Evolutionary conservation across 2,113 vertebrate genomes (phyloP), one percentile per base, ranked within the genome.

Genomic region (Himantopus leucocephalus): DNA sequence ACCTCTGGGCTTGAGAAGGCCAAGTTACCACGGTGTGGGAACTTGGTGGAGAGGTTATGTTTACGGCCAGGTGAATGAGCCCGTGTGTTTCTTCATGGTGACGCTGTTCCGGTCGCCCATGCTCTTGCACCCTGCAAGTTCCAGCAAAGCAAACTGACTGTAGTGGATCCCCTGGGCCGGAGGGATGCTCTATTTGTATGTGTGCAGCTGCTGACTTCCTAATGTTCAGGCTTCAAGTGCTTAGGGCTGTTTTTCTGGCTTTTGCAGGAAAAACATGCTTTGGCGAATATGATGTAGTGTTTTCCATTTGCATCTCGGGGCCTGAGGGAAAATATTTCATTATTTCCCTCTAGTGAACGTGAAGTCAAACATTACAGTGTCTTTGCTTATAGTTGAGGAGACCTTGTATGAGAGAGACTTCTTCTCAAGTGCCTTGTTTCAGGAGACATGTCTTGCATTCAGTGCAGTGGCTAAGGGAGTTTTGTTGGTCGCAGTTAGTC

Each of bases 151-250:
- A 67, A 87, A 60, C 22, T 41, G 29, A 15, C 30, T 63, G 17
- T 0, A 0, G 10, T 17, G 35, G 26, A n/a, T 1, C 1, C 13
- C 5, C 7, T 35, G 34, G 32, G 34, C 39, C 23, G 8, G 5
- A 66, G 7, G 7, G 5, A 4, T 52, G 16, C 34, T 34, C 15
- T 14, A 34, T 60, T 67, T 43, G 12, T 50, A 9, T 1, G 1
- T 27, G 10, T 2, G 1, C 43, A 52, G 27, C 16, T 45, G 22
- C 8, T 77, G 9, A n/a, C 59, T 77, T 86, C n/a, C 47, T 83
- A 3, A 85, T 45, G 14, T 39, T 66, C 7, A 22, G 62, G 9
- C 19, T 86, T 93, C 35, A 52, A 9, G 8, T 48, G 14, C 37
- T 52, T 35, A 19, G 10, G 29, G 8, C 16, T 67, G 4, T 63